Base-by-base conservation (phyloP, 2,888 invertebrate species). In the Noctua pronuba region DNA sequence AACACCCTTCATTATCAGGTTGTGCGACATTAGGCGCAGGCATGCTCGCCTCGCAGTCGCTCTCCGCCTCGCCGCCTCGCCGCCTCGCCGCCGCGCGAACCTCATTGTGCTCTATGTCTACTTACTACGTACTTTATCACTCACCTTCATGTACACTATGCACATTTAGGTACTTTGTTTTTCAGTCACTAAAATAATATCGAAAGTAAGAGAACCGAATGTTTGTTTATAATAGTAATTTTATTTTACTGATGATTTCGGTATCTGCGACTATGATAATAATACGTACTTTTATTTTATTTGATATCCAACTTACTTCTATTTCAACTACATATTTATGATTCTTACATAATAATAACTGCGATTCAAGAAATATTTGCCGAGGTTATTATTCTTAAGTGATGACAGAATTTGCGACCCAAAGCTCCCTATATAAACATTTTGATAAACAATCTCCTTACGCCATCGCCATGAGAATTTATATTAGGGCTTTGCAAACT, bases 1-100 rank as follows among this genome's bases (percentile, higher is more conserved):
- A 89, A 88, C 90, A 90, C 89, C 91, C 90, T 91, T 91, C 90
- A 91, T 92, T 92, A 91, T 89, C 90, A 91, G 90, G 87, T 88
- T 89, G 89, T 88, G 89, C 86, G 87, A 91, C 91, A 93, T 93
- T 92, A 91, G 86, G 92, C 91, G 81, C 86, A 83, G 88, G 85
- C 88, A 91, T 89, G 89, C 88, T 87, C 88, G 81, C 38, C 31
- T 62, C 62, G 62, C 62, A 62, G 31, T 62, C 35, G 62, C 10
- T 62, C 44, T 31, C n/a, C 82, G 81, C 87, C 83, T 76, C 76
- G 71, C 75, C 73, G 82, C 83, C 80, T 55, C 41, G 49, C 24
- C 80, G 82, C 86, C 83, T 76, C 75, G 70, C 75, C 74, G 82
- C 83, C 80, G 82, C 78, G 77, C 77, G 66, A 68, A 18, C 70